These are phyloP conservation scores for Leptopterna dolabrata DNA, from an alignment of 2,888 invertebrate genomes.

Conservation along the genomic window DNA sequence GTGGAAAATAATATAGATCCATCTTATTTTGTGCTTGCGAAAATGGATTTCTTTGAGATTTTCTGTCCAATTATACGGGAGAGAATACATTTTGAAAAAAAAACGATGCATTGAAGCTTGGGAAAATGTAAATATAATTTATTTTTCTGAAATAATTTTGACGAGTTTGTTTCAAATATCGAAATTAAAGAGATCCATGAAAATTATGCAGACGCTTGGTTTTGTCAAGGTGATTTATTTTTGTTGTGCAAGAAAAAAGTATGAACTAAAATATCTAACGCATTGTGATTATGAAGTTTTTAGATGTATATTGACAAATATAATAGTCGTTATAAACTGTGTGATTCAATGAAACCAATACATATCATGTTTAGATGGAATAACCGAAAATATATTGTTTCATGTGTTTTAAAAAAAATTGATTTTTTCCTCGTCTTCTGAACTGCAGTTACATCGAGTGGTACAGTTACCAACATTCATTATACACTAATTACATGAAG, in stretches of 20 bases:
- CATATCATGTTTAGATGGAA: constrained; percentile 58
- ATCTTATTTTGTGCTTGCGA: background rate
- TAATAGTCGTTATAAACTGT: constrained; percentile 39
- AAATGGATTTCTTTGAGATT: background rate
- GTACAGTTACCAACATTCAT: background rate
- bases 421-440: constrained; percentile 17
- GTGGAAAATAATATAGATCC: background rate
- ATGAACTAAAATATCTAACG: background rate
- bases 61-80: background rate
- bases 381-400: constrained; percentile 42
- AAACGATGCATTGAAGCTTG: background rate
- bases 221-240: background rate
- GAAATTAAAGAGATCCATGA: background rate
- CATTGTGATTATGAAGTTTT: constrained; percentile 22
- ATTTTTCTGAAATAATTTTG: background rate
- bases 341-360: constrained; percentile 59
- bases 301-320: constrained; percentile 49
- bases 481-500: no score
- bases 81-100: background rate
- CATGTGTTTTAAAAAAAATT: constrained; percentile 11
- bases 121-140: background rate
- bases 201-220: background rate
- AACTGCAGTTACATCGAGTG: background rate
- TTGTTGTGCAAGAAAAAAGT: background rate
- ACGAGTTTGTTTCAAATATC: background rate